Conservation (phyloP, 2,113 vertebrate genomes). For the Xerus inauris region DNA sequence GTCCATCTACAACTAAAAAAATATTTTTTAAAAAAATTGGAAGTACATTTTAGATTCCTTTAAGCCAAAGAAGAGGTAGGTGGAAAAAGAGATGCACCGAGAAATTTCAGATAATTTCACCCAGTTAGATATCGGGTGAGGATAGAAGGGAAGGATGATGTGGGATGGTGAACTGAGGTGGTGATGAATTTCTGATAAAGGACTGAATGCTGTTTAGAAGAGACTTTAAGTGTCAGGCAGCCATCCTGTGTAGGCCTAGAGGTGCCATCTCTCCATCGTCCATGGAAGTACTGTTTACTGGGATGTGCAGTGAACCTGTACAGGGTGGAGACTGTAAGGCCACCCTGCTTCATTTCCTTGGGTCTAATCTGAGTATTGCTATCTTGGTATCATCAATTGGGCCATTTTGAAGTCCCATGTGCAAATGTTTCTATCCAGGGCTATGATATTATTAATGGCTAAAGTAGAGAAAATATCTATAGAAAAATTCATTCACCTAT, state of each 20-base stretch:
- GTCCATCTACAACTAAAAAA: no score
- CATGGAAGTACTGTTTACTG: not conserved
- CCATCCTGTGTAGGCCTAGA: not conserved
- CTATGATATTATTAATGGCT: constrained; percentile 37
- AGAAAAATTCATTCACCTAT: constrained; percentile 49
- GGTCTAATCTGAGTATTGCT: not conserved
- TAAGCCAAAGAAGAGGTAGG: not conserved
- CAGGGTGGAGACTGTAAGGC: not conserved
- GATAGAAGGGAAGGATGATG: not conserved
- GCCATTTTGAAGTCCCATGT: not conserved
- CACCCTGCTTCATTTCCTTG: not conserved
- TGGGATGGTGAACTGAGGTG: not conserved
- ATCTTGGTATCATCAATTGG: not conserved
- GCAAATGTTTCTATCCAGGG: not conserved
- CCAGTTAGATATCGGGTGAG: not conserved
- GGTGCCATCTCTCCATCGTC: not conserved
- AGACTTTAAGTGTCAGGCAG: not conserved
- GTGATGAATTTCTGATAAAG: not conserved
- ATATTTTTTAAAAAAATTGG: no score
- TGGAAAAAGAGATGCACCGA: not conserved
- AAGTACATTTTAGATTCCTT: not conserved
- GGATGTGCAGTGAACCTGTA: not conserved
- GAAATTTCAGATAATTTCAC: not conserved
- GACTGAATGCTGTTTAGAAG: not conserved
- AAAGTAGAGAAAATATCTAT: not conserved